Evolutionary conservation across 2,797 vertebrate species (phyloP).

Genomic region (Cossypha niveicapilla): DNA sequence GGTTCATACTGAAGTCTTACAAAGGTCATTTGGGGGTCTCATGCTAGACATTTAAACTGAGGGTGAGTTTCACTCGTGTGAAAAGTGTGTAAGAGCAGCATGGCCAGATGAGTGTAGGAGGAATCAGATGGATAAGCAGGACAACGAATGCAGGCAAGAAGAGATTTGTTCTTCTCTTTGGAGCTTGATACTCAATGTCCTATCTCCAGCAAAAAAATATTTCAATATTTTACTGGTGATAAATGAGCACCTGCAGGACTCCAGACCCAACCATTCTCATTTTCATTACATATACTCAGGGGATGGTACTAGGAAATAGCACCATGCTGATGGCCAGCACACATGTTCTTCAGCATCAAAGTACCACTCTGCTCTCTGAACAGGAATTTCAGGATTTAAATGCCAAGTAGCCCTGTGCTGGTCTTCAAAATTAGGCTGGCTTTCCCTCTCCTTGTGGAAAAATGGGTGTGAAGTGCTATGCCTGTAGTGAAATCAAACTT

Average conservation of each 20-base stretch:
- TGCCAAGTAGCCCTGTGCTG: neutral
- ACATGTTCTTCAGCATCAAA: neutral
- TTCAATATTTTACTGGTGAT: neutral
- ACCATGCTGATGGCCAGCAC: neutral
- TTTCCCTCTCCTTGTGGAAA: neutral
- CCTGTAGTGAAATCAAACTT: neutral
- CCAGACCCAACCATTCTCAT: neutral
- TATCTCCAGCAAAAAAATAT: neutral
- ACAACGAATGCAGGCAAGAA: neutral
- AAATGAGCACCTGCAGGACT: neutral
- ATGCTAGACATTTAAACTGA: neutral
- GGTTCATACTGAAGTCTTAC: neutral
- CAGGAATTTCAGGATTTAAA: neutral
- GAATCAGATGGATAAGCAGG: neutral
- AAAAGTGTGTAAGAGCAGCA: neutral
- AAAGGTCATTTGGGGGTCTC: rapidly evolving
- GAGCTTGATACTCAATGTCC: neutral
- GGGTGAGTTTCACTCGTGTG: rapidly evolving
- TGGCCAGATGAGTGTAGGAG: neutral
- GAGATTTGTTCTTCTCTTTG: neutral
- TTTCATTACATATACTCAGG: neutral
- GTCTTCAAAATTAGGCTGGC: neutral
- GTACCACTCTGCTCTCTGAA: neutral
- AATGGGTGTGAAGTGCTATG: neutral
- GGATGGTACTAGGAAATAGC: neutral